phyloP scores from a whole-genome alignment of 2,888 invertebrate genomes.

The Conistra vaccinii region DNA sequence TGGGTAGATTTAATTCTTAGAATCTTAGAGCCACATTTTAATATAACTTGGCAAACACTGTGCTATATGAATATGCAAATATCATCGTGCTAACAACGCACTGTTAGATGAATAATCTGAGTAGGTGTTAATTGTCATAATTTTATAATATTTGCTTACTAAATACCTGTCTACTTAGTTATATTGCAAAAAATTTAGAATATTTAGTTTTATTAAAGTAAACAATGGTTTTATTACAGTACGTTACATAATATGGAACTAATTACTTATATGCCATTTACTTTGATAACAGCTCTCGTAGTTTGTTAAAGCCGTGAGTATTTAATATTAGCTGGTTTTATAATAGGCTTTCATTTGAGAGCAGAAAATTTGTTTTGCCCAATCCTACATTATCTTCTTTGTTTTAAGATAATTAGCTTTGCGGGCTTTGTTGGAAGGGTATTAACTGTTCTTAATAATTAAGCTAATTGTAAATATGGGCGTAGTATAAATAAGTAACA shows the following conservation, averaged over 20 bases:
- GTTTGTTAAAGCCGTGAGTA: not conserved
- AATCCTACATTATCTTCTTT: not conserved
- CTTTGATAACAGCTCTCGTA: conserved; percentile 1
- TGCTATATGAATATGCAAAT: conserved; percentile 25
- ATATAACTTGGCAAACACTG: conserved; percentile 4
- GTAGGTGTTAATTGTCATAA: not conserved
- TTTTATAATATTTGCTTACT: conserved; percentile 6
- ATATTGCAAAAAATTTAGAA: not conserved
- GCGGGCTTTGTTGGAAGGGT: not conserved
- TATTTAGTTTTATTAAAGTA: not conserved
- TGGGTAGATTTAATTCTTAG: not conserved
- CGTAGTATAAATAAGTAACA: no score
- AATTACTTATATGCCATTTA: not conserved
- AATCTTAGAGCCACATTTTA: not conserved
- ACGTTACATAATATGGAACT: not conserved
- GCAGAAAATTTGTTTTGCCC: not conserved
- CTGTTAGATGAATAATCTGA: not conserved
- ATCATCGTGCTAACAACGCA: not conserved
- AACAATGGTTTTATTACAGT: not conserved
- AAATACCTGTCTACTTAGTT: not conserved
- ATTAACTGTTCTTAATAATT: not conserved
- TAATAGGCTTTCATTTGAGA: not conserved
- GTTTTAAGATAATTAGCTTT: not conserved
- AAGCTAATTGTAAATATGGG: not conserved
- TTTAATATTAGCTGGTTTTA: not conserved